Base-by-base conservation (phyloP, 37 sponge, comb jelly and placozoan species). In the Chondrilla cf. caribensis region DNA sequence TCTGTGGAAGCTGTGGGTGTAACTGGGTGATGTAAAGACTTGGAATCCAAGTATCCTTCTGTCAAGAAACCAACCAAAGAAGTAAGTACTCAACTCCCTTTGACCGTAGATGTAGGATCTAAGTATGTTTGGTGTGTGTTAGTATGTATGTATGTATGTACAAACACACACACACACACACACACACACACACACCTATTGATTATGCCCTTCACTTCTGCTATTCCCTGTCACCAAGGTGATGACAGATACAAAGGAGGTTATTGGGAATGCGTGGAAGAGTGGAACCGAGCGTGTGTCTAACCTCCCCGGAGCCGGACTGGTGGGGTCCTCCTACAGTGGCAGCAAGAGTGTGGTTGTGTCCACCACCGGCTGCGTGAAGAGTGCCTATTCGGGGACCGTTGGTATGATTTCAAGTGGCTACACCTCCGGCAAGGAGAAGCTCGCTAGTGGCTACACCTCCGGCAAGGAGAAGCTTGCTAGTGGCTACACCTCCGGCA, bases 11-110 rank as follows among this genome's bases (percentile, higher is more conserved):
- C 79, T 90, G 79, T 58, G 64, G 64, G 81, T n/a, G n/a, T n/a
- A n/a, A n/a, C n/a, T n/a, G n/a, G n/a, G n/a, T n/a, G n/a, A n/a
- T n/a, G n/a, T n/a, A n/a, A n/a, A n/a, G n/a, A 82, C 5, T 86
- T 90, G n/a, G 90, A 82, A 33, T 83, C 85, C 40, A 90, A 90
- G 64, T 82, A 81, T 8, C 90, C 90, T 33, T 76, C 82, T 54
- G 54, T 90, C 67, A 84, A 82, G 43, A 79, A 36, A 6, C 70
- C 81, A 58, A 75, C 90, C 5, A 71, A 26, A 17, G 90, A 90
- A 29, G 90, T 90, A 1, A 54, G 37, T 17, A n/a, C n/a, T n/a
- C n/a, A n/a, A n/a, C n/a, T n/a, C n/a, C n/a, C n/a, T n/a, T n/a
- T n/a, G n/a, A n/a, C n/a, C n/a, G n/a, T n/a, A n/a, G n/a, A n/a